Percentiles rank a stretch among this genome's conserved stretches.
phyloP scores from a whole-genome alignment of 2,888 invertebrate genomes.

The Conomelus anceps region DNA sequence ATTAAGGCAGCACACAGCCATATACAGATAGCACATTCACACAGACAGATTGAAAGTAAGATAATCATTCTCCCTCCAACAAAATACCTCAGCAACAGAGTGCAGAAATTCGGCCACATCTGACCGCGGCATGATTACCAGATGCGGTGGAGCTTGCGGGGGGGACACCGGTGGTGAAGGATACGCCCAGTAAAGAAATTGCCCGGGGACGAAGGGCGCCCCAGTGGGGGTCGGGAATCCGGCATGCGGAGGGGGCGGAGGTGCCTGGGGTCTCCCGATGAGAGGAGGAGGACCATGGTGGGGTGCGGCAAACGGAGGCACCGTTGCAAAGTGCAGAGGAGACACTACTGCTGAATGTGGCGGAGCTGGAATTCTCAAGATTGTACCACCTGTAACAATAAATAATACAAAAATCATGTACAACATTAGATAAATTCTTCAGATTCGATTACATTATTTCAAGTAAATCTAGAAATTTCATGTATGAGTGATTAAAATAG shows the following conservation, averaged over 20 bases:
- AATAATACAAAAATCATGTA: neutral
- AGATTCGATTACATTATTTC: too few relatives aligned
- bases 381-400: neutral
- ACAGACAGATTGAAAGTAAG: neutral
- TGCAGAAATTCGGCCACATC: constrained; percentile 32
- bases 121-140: constrained; percentile 22
- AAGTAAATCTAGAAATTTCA: too few relatives aligned
- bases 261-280: constrained; percentile 27
- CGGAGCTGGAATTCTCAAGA: neutral
- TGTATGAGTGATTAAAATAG: too few relatives aligned
- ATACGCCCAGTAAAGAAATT: constrained; percentile 34
- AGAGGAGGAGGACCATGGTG: constrained; percentile 27
- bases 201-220: constrained; percentile 10
- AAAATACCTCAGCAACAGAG: constrained; percentile 31
- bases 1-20: neutral
- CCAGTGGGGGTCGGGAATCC: too few relatives aligned
- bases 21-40: too few relatives aligned
- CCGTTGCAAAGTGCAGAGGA: neutral
- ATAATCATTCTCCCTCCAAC: constrained; percentile 3
- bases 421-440: neutral
- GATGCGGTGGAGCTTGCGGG: constrained; percentile 18
- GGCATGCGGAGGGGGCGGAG: constrained; percentile 31
- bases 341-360: neutral
- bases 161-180: constrained; percentile 33
- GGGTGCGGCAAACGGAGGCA: constrained; percentile 21